Evolutionary conservation across 2,113 vertebrate species (phyloP).

Genomic region (Hippolais icterina): DNA sequence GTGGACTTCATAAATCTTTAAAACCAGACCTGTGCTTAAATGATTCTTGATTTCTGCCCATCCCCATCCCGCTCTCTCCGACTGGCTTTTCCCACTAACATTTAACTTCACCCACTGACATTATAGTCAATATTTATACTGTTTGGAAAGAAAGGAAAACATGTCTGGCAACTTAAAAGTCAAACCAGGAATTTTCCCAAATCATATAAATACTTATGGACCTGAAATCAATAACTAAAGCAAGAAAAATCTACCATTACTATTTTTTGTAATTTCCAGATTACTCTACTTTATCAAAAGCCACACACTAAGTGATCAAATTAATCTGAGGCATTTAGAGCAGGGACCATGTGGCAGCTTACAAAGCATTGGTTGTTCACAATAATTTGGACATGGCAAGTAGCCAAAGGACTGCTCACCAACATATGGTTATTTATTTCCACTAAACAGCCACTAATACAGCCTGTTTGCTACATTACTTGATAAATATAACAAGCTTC

Average conservation of each 20-base stretch:
- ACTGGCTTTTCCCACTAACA: neutral
- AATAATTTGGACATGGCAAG: constrained; percentile 5
- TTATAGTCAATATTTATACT: neutral
- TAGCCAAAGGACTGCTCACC: constrained; percentile 42
- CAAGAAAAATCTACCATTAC: neutral
- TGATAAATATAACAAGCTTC: constrained; percentile 6
- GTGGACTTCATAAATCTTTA: neutral
- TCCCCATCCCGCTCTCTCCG: neutral
- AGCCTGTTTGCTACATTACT: neutral
- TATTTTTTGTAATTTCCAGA: neutral
- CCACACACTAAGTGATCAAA: neutral
- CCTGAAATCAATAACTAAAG: neutral
- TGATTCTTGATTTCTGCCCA: neutral
- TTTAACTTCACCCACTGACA: neutral
- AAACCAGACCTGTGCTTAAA: neutral
- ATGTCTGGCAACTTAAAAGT: neutral
- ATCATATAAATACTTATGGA: neutral
- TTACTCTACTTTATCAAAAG: neutral
- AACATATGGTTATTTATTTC: constrained; percentile 57
- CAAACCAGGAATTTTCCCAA: neutral
- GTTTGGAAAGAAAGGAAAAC: neutral
- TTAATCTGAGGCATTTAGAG: neutral
- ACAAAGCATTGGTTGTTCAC: constrained; percentile 17
- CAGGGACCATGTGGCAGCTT: neutral
- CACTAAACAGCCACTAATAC: constrained; percentile 24